Conservation (phyloP, 2,797 vertebrate species). For the Sebastes matsubarae region DNA sequence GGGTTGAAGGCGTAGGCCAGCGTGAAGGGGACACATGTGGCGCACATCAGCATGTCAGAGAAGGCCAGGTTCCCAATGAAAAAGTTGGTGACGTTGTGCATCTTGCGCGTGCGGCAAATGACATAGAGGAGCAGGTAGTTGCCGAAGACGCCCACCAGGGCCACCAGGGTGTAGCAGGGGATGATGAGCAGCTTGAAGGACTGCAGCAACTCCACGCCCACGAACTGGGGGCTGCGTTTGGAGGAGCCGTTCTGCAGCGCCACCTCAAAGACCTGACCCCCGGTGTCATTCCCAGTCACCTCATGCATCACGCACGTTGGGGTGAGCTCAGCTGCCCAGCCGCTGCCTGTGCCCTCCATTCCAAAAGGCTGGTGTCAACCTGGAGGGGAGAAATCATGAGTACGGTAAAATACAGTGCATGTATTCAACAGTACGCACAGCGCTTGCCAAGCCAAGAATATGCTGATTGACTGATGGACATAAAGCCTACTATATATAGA, state of each 20-base stretch:
- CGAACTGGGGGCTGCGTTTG: conserved; percentile 82
- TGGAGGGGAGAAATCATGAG: conserved; percentile 15
- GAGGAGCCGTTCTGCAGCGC: conserved; percentile 77
- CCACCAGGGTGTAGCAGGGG: conserved; percentile 88
- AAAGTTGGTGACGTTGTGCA: conserved; percentile 93
- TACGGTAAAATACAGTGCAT: neutral
- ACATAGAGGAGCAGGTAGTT: conserved; percentile 91
- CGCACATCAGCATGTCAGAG: conserved; percentile 92
- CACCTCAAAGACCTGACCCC: conserved; percentile 73
- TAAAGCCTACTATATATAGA: neutral
- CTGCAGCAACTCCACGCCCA: conserved; percentile 88
- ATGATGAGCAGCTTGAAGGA: conserved; percentile 90
- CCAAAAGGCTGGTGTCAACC: conserved; percentile 20
- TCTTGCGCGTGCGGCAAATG: conserved; percentile 90
- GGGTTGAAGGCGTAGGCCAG: conserved; percentile 91
- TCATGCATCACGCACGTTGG: conserved; percentile 41
- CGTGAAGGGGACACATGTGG: conserved; percentile 90
- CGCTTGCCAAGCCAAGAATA: neutral
- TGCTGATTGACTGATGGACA: neutral
- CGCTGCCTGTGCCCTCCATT: conserved; percentile 77
- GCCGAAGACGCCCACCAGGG: conserved; percentile 86
- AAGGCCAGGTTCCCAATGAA: conserved; percentile 93
- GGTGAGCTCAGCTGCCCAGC: conserved; percentile 63
- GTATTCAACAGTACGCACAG: neutral
- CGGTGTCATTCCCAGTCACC: conserved; percentile 51